These are phyloP conservation scores for Stenoptilia bipunctidactyla DNA, from an alignment of 2,888 invertebrate species.

Conservation along the genomic window DNA sequence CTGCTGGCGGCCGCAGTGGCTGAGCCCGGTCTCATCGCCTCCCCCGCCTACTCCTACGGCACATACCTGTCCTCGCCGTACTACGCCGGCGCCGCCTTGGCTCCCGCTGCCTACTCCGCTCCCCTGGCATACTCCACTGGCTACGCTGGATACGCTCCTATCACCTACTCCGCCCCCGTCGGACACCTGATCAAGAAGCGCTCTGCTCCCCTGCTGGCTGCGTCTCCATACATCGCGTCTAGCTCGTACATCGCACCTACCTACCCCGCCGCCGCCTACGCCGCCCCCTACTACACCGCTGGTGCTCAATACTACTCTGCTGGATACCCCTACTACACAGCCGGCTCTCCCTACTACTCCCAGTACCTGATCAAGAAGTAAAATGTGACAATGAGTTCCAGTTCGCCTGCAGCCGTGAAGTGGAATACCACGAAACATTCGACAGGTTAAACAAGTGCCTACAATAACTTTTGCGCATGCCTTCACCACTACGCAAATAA, in stretches of 20 bases:
- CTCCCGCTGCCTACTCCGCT: neutral
- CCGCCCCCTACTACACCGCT: neutral
- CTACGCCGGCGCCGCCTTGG: neutral
- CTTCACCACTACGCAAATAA: constrained; percentile 73
- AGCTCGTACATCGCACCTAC: constrained; percentile 10
- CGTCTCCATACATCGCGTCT: neutral
- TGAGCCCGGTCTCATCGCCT: constrained; percentile 28
- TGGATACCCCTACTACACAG: neutral
- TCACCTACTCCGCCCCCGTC: constrained; percentile 20
- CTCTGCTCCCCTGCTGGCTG: constrained; percentile 21
- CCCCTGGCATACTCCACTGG: neutral
- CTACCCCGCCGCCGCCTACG: constrained; percentile 20
- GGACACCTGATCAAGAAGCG: constrained; percentile 19
- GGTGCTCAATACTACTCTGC: neutral
- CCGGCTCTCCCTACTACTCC: constrained; percentile 4
- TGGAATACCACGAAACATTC: too few relatives aligned
- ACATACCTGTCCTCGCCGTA: neutral
- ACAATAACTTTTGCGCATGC: constrained; percentile 41
- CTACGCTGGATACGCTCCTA: neutral
- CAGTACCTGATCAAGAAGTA: constrained; percentile 3
- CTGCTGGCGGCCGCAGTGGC: constrained; percentile 71
- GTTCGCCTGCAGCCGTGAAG: too few relatives aligned
- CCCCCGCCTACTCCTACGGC: constrained; percentile 14
- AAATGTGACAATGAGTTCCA: neutral
- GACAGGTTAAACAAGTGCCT: too few relatives aligned